A percentile compares a stretch with the other conserved stretches of the same genome.
phyloP scores from a whole-genome alignment of 2,113 vertebrate genomes.

The Leptobrachium leishanense region DNA sequence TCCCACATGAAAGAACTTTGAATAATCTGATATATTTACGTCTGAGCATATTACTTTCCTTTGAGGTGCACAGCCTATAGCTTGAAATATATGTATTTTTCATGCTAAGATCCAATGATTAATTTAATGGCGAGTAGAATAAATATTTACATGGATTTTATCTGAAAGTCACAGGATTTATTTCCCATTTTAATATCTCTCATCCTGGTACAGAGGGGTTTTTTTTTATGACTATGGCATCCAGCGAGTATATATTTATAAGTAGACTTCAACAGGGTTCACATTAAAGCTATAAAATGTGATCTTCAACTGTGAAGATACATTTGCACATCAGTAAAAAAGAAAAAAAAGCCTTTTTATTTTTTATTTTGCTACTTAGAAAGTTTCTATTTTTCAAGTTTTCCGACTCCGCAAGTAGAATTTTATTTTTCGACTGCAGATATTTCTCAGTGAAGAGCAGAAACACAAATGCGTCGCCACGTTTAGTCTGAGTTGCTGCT shows the following conservation, averaged over 20 bases:
- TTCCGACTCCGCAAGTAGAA: neutral
- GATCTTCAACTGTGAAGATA: slow-evolving; percentile 18
- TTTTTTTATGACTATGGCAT: slow-evolving; percentile 12
- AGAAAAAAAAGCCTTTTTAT: neutral
- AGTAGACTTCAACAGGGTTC: slow-evolving; percentile 8
- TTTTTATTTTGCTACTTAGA: neutral
- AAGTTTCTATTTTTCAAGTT: neutral
- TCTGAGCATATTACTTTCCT: no score
- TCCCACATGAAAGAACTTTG: no score
- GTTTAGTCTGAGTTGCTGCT: no score
- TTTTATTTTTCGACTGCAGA: neutral
- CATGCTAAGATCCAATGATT: neutral
- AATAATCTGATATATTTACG: no score
- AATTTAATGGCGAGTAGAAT: slow-evolving; percentile 13
- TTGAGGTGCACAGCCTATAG: no score
- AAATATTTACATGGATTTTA: slow-evolving; percentile 20
- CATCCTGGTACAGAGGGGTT: slow-evolving; percentile 6
- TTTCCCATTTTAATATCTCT: slow-evolving; percentile 11
- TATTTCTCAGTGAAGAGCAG: slow-evolving; percentile 59
- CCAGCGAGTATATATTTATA: slow-evolving; percentile 24
- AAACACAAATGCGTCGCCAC: slow-evolving; percentile 55
- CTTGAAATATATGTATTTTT: neutral
- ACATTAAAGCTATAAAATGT: slow-evolving; percentile 24
- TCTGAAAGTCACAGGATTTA: slow-evolving; percentile 9
- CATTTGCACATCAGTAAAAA: slow-evolving; percentile 24